Percentiles rank a stretch among this genome's conserved stretches.
Evolutionary conservation across 2,113 vertebrate genomes (phyloP).

Genomic region (Fulmarus glacialis): DNA sequence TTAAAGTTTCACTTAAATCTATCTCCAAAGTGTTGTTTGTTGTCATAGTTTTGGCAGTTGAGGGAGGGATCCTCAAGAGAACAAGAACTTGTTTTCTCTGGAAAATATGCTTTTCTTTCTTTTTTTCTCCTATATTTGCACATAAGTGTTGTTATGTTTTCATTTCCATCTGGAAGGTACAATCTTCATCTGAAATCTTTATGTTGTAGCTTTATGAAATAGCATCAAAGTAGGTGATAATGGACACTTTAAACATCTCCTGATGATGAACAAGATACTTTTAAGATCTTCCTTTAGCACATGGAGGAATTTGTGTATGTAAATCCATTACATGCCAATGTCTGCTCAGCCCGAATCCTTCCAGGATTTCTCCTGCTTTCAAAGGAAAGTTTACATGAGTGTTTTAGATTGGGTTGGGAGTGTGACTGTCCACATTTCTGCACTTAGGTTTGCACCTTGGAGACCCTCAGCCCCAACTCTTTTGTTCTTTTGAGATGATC

Average conservation of each 20-base stretch:
- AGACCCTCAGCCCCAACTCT: neutral
- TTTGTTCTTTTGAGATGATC: neutral
- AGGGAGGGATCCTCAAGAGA: constrained; percentile 22
- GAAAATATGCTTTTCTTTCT: constrained; percentile 7
- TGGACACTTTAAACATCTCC: neutral
- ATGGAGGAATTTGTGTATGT: neutral
- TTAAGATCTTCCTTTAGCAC: neutral
- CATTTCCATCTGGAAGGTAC: constrained; percentile 17
- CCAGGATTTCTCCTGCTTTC: neutral
- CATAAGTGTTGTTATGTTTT: neutral
- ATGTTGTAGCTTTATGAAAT: neutral
- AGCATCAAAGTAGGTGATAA: neutral
- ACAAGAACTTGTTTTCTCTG: constrained; percentile 23
- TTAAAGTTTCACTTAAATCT: neutral
- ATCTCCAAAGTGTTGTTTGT: neutral
- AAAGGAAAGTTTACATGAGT: neutral
- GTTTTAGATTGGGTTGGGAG: neutral
- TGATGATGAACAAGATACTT: neutral
- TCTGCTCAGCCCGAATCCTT: neutral
- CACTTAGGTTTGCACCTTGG: neutral
- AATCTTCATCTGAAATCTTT: neutral
- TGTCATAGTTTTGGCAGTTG: neutral
- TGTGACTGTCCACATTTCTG: neutral
- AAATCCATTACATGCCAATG: neutral
- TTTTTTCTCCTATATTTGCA: neutral